Evolutionary conservation across 2,888 invertebrate genomes (phyloP).

Genomic region (Mantis religiosa): DNA sequence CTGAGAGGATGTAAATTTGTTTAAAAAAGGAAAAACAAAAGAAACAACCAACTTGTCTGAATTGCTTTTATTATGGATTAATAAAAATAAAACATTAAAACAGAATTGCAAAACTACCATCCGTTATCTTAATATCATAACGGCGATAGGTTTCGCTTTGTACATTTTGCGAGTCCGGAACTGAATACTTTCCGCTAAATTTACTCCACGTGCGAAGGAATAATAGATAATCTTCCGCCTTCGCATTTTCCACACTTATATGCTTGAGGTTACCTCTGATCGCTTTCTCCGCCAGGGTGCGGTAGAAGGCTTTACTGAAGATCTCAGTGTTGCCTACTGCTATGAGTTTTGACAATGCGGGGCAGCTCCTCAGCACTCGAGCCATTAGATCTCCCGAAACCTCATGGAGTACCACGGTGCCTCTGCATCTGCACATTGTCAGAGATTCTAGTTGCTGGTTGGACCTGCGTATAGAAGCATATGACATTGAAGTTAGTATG

Average conservation of each 20-base stretch:
- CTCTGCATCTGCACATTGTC: not conserved
- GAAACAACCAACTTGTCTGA: too few relatives aligned
- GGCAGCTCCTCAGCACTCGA: not conserved
- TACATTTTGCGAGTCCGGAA: too few relatives aligned
- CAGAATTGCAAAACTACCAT: too few relatives aligned
- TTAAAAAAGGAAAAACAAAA: too few relatives aligned
- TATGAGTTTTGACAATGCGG: not conserved
- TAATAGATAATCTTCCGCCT: not conserved
- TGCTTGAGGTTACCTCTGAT: not conserved
- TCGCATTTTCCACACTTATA: not conserved
- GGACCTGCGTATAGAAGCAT: not conserved
- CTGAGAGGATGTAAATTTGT: too few relatives aligned
- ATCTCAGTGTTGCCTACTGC: not conserved
- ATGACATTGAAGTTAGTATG: too few relatives aligned
- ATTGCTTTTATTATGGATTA: too few relatives aligned
- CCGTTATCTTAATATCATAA: too few relatives aligned
- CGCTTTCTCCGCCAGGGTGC: not conserved
- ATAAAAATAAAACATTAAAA: too few relatives aligned
- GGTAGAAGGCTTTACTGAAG: not conserved
- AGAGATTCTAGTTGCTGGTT: not conserved
- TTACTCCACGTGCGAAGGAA: not conserved
- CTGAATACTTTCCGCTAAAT: not conserved
- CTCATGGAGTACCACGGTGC: not conserved
- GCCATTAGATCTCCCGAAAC: not conserved
- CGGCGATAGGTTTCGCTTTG: too few relatives aligned